Evolutionary conservation across 2,888 invertebrate species (phyloP).

Genomic region (Flexamia atlantica): DNA sequence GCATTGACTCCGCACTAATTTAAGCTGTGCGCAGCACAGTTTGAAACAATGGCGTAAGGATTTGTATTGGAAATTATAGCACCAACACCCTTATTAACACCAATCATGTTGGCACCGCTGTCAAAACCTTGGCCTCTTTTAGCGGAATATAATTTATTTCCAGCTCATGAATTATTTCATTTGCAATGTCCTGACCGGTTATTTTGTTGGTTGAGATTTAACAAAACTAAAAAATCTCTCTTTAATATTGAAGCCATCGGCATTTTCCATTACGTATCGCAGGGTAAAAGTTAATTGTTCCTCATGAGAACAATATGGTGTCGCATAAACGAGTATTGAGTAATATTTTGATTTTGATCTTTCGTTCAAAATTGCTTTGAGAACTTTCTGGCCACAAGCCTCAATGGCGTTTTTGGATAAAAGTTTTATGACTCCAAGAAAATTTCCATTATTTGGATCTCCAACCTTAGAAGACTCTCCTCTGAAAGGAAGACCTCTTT

Average conservation of each 20-base stretch:
- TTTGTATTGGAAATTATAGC: too few relatives aligned
- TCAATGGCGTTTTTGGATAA: slow-evolving; percentile 61
- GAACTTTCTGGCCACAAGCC: slow-evolving; percentile 60
- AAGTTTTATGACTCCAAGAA: slow-evolving; percentile 65
- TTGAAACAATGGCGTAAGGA: too few relatives aligned
- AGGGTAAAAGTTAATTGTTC: slow-evolving; percentile 64
- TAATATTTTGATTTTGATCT: slow-evolving; percentile 66
- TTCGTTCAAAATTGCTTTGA: slow-evolving; percentile 62
- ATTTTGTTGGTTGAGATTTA: slow-evolving; percentile 41
- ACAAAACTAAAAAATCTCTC: slow-evolving; percentile 62
- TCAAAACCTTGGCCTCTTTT: slow-evolving; percentile 66
- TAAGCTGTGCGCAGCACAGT: too few relatives aligned
- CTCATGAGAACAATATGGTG: slow-evolving; percentile 66
- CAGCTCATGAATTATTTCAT: slow-evolving; percentile 64
- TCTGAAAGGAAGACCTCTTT: slow-evolving; percentile 67
- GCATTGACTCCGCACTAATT: too few relatives aligned
- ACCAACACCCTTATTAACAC: slow-evolving; percentile 1
- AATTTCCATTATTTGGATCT: slow-evolving; percentile 67
- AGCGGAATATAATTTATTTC: slow-evolving; percentile 64
- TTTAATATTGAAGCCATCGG: slow-evolving; percentile 42
- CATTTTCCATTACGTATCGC: slow-evolving; percentile 48
- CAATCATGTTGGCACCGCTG: slow-evolving; percentile 68
- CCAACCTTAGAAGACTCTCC: slow-evolving; percentile 64
- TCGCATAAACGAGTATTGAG: slow-evolving; percentile 65
- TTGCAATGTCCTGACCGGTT: slow-evolving; percentile 54